Conservation (phyloP, 2,113 vertebrate species). For the Oncorhynchus kisutch region DNA sequence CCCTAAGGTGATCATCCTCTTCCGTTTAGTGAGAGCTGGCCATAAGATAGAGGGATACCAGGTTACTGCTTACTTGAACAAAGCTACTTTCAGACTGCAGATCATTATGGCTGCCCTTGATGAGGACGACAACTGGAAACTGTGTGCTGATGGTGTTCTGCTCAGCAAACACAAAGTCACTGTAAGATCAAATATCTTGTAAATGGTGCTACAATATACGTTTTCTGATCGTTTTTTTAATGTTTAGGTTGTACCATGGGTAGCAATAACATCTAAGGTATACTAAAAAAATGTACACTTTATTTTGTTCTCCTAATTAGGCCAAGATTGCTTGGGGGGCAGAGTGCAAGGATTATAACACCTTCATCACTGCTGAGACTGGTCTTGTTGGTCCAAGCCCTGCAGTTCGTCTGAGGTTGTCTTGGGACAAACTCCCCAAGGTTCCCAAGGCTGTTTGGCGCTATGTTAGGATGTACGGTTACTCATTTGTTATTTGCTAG, state of each 20-base stretch:
- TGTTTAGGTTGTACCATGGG: background rate
- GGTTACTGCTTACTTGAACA: conserved; percentile 65
- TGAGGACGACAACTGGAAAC: conserved; percentile 72
- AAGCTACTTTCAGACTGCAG: conserved; percentile 65
- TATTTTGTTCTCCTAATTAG: conserved; percentile 35
- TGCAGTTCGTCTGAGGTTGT: conserved; percentile 68
- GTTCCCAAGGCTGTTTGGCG: conserved; percentile 24
- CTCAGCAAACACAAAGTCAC: conserved; percentile 71
- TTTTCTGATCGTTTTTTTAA: background rate
- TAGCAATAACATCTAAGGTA: background rate
- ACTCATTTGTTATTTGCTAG: background rate
- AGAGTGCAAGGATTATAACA: conserved; percentile 70
- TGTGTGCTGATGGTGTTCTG: conserved; percentile 74
- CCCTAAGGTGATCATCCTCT: conserved; percentile 57
- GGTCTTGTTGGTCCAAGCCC: conserved; percentile 68
- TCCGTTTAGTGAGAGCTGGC: conserved; percentile 62
- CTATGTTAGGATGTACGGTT: conserved; percentile 61
- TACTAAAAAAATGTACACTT: background rate
- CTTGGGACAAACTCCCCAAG: conserved; percentile 68
- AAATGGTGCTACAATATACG: background rate
- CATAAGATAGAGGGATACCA: conserved; percentile 70
- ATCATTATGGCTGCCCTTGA: conserved; percentile 71
- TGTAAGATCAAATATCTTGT: conserved; percentile 60
- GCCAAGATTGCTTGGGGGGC: conserved; percentile 69
- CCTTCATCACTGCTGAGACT: conserved; percentile 64